Conservation (phyloP, 2,797 vertebrate genomes). For the Melanotaenia trifasciata region DNA sequence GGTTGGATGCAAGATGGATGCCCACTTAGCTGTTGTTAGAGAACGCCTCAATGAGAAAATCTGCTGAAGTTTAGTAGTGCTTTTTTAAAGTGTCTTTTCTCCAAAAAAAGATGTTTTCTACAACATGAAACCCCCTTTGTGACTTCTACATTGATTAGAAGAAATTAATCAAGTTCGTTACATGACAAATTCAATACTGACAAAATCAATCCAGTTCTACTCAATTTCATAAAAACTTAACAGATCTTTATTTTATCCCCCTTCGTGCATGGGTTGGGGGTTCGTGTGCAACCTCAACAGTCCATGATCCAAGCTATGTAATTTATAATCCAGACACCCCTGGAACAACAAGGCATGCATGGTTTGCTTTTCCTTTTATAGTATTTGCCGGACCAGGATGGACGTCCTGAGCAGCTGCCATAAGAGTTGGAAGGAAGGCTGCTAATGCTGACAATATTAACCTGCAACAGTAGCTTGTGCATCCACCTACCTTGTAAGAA, state of each 20-base stretch:
- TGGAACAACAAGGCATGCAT: neutral
- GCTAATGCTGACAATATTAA: neutral
- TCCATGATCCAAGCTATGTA: too few species aligned
- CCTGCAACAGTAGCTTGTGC: neutral
- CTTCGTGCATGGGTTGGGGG: neutral
- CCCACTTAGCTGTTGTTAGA: too few species aligned
- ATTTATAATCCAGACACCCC: too few species aligned
- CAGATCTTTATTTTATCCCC: neutral
- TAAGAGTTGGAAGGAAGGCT: neutral
- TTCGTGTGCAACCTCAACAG: neutral
- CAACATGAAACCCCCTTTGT: too few species aligned
- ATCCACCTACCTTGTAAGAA: neutral
- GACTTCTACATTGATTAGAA: neutral
- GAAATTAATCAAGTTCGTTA: too few species aligned
- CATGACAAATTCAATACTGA: neutral
- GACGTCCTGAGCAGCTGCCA: neutral
- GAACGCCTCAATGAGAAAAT: too few species aligned
- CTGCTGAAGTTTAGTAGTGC: too few species aligned
- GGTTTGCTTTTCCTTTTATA: neutral
- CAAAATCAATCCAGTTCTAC: too few species aligned
- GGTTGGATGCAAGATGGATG: too few species aligned
- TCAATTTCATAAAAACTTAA: too few species aligned
- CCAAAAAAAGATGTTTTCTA: too few species aligned
- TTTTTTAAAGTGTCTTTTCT: too few species aligned
- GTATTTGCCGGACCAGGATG: neutral